phyloP scores from a whole-genome alignment of 2,797 vertebrate genomes.

The Alfaro cultratus region DNA sequence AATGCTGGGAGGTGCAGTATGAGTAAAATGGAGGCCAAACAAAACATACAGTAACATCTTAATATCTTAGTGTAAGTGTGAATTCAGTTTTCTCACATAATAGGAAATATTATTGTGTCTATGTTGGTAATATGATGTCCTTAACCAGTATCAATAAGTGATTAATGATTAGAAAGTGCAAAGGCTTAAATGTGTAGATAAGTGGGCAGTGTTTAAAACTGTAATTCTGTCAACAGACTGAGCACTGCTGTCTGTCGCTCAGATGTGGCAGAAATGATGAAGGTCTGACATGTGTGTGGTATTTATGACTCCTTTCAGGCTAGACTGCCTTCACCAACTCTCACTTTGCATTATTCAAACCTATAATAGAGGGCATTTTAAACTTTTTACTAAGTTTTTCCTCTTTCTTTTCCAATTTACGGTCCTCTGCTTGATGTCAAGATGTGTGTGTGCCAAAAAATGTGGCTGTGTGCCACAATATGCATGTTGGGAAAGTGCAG shows the following conservation, averaged over 20 bases:
- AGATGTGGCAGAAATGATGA: conserved; percentile 57
- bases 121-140: conserved; percentile 4
- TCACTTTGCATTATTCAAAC: conserved; percentile 73
- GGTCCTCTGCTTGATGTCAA: conserved; percentile 52
- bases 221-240: conserved; percentile 61
- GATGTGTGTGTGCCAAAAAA: conserved; percentile 64
- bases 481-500: conserved; percentile 60
- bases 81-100: background rate
- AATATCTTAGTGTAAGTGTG: too few species aligned
- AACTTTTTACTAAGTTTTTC: conserved; percentile 68
- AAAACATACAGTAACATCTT: too few species aligned
- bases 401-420: conserved; percentile 25
- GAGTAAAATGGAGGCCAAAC: too few species aligned
- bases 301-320: conserved; percentile 79
- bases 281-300: conserved; percentile 74
- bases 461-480: conserved; percentile 71
- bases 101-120: background rate
- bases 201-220: conserved; percentile 30
- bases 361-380: conserved; percentile 72
- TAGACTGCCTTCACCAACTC: conserved; percentile 65
- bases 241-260: conserved; percentile 57
- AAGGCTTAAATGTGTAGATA: conserved; percentile 27
- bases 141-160: conserved; percentile 8
- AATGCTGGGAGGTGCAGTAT: too few species aligned
- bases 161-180: conserved; percentile 23